Conservation (phyloP, 2,888 invertebrate genomes). For the Volucella zonaria region DNA sequence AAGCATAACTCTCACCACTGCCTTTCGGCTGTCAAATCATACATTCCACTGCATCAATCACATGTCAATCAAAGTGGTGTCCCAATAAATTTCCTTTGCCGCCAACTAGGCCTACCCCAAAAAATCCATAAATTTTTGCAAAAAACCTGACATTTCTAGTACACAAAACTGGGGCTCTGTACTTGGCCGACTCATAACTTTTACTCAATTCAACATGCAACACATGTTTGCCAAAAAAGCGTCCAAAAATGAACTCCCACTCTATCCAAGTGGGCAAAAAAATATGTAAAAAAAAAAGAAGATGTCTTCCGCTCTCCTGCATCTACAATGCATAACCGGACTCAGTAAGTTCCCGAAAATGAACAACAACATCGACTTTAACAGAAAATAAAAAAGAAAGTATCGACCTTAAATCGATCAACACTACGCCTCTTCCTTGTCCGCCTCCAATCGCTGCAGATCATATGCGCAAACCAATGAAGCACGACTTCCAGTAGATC, state of each 20-base stretch:
- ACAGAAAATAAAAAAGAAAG: slow-evolving; percentile 52
- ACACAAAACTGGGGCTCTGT: neutral
- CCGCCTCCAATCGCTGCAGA: slow-evolving; percentile 28
- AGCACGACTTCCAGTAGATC: slow-evolving; percentile 45
- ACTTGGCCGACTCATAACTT: slow-evolving; percentile 45
- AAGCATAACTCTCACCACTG: slow-evolving; percentile 26
- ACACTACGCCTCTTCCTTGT: slow-evolving; percentile 21
- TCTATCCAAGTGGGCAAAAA: slow-evolving; percentile 11
- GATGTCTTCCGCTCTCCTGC: slow-evolving; percentile 6
- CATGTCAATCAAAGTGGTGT: slow-evolving; percentile 15
- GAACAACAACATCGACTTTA: no score
- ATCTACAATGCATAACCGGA: slow-evolving; percentile 10
- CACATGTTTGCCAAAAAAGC: slow-evolving; percentile 37
- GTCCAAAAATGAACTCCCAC: neutral
- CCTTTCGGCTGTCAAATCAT: slow-evolving; percentile 44
- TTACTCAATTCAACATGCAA: slow-evolving; percentile 61
- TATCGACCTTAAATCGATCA: slow-evolving; percentile 63
- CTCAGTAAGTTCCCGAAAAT: slow-evolving; percentile 41
- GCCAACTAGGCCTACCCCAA: slow-evolving; percentile 48
- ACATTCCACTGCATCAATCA: slow-evolving; percentile 36
- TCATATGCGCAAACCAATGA: slow-evolving; percentile 46
- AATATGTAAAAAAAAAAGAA: neutral
- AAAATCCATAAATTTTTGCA: slow-evolving; percentile 41
- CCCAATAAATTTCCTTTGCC: slow-evolving; percentile 37
- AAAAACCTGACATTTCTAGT: slow-evolving; percentile 50